A percentile compares a stretch with the other conserved stretches of the same genome.
These are phyloP conservation scores for Amphibalanus amphitrite DNA, from an alignment of 1,140 invertebrate genomes.

Conservation along the genomic window DNA sequence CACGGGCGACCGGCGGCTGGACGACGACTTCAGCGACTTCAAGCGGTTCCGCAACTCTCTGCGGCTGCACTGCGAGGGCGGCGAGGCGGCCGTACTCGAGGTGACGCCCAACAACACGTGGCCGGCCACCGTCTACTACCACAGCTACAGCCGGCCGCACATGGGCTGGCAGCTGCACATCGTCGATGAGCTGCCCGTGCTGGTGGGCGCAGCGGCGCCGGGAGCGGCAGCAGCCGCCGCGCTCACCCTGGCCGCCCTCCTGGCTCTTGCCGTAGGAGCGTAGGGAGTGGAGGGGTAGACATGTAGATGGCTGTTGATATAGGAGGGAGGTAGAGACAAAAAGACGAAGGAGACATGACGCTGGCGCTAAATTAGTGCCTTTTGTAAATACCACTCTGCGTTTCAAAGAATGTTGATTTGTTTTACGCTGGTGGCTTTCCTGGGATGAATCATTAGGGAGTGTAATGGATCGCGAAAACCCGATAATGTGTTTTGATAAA, in stretches of 20 bases:
- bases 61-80: constrained; percentile 42
- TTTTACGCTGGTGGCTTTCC: too few relatives aligned
- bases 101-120: constrained; percentile 75
- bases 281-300: background rate
- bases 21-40: constrained; percentile 58
- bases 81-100: constrained; percentile 48
- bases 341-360: too few relatives aligned
- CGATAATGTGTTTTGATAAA: too few relatives aligned
- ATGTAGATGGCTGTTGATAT: too few relatives aligned
- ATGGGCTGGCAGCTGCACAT: constrained; percentile 83
- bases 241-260: constrained; percentile 3
- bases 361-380: too few relatives aligned
- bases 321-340: too few relatives aligned
- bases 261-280: background rate
- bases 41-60: constrained; percentile 65
- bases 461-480: too few relatives aligned
- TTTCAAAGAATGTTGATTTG: too few relatives aligned
- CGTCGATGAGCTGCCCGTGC: constrained; percentile 35
- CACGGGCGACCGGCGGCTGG: constrained; percentile 49
- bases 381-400: too few relatives aligned
- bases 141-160: constrained; percentile 74
- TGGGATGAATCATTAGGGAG: too few relatives aligned
- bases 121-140: constrained; percentile 85
- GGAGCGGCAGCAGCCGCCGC: constrained; percentile 2
- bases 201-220: constrained; percentile 3